phyloP scores from a whole-genome alignment of 2,113 vertebrate species.

The Rattus rattus region DNA sequence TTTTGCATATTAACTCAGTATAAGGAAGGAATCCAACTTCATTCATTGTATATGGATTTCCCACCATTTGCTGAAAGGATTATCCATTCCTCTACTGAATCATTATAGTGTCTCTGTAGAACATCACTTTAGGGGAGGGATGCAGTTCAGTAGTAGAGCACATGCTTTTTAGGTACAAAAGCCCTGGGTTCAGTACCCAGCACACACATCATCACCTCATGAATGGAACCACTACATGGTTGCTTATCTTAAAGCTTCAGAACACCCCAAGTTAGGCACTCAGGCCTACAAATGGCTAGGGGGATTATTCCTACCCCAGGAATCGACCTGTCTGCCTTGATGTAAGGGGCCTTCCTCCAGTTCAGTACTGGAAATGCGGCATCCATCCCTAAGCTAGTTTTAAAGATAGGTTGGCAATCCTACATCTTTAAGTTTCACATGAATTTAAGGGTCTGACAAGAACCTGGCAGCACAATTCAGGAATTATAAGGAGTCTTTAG shows the following conservation, averaged over 20 bases:
- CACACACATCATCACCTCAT: background rate
- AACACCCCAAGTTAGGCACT: background rate
- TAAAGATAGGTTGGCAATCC: background rate
- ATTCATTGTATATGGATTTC: background rate
- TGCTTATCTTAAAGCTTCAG: background rate
- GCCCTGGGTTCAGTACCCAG: background rate
- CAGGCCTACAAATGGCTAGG: background rate
- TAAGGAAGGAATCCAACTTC: background rate
- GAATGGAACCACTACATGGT: background rate
- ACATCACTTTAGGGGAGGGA: background rate
- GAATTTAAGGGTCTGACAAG: background rate
- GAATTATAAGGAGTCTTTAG: background rate
- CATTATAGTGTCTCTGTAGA: background rate
- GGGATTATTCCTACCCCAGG: background rate
- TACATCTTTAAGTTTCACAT: background rate
- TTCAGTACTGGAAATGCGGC: background rate
- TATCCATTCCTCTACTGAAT: background rate
- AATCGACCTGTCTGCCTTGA: background rate
- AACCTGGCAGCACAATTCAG: background rate
- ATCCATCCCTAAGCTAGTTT: background rate
- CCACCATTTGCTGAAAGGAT: background rate
- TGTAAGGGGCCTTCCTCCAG: background rate
- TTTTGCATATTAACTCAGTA: background rate
- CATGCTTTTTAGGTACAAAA: background rate
- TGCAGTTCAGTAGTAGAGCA: background rate